Conservation (phyloP, 1,140 invertebrate species). For the Neodiprion fabricii region DNA sequence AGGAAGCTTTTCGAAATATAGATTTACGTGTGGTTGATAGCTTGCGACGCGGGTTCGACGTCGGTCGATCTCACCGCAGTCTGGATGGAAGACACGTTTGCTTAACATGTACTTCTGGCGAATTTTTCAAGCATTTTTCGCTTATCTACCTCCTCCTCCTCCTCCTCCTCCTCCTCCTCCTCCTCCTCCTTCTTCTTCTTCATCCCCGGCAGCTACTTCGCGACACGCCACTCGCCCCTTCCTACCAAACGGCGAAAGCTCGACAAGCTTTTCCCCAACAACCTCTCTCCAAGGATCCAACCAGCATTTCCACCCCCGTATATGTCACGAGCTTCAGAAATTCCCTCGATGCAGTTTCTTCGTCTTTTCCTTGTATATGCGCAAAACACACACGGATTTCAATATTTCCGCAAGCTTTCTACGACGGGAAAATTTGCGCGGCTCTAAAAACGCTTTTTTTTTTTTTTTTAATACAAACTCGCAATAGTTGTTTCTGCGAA, state of each 20-base stretch:
- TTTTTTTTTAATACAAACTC: too few species aligned
- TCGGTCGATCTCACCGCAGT: neutral
- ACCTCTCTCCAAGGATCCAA: neutral
- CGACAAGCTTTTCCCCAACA: neutral
- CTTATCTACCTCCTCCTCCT: conserved; percentile 7
- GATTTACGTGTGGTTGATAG: neutral
- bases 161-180: conserved; percentile 13
- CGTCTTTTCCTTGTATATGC: too few species aligned
- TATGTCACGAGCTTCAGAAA: neutral
- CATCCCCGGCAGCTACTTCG: neutral
- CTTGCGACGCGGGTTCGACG: neutral
- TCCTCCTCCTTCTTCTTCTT: neutral
- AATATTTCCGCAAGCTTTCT: too few species aligned
- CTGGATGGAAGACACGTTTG: neutral
- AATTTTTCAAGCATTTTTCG: neutral
- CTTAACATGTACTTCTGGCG: neutral
- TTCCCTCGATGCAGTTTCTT: too few species aligned
- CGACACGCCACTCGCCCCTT: neutral
- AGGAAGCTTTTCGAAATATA: neutral
- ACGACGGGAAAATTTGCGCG: too few species aligned
- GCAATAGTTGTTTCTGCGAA: too few species aligned
- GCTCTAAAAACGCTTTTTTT: too few species aligned
- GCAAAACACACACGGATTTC: too few species aligned
- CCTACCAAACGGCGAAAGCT: neutral
- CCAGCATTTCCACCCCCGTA: neutral